Conservation (phyloP, 2,113 vertebrate genomes). For the Plestiodon gilberti region DNA sequence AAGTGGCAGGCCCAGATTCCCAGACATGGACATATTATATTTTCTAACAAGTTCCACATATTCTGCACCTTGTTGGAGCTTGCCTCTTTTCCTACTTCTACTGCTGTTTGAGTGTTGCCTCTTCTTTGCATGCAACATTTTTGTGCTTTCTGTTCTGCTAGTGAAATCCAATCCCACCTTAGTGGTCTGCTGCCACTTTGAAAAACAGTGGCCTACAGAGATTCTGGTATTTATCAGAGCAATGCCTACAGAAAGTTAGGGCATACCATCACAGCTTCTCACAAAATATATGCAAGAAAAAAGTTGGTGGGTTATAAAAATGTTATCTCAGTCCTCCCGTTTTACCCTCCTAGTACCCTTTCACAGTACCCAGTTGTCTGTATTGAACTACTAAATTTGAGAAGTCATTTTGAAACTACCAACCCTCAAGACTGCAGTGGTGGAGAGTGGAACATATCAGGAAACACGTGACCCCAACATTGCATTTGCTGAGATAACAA, state of each 20-base stretch:
- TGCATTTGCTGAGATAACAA: neutral
- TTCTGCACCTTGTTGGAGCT: too few species aligned
- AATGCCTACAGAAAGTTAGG: neutral
- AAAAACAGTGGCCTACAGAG: neutral
- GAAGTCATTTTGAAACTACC: too few species aligned
- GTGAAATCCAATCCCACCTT: neutral
- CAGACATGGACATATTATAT: neutral
- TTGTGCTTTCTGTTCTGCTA: neutral
- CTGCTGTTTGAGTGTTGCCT: too few species aligned
- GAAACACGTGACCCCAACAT: neutral
- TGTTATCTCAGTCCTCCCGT: neutral
- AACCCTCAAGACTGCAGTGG: neutral
- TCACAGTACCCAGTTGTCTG: too few species aligned
- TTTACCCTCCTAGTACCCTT: too few species aligned
- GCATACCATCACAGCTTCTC: neutral
- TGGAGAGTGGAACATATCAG: neutral
- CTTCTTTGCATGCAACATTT: too few species aligned
- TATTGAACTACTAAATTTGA: too few species aligned
- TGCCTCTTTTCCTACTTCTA: too few species aligned
- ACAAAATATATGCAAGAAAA: neutral
- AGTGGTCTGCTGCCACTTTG: neutral
- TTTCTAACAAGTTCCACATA: too few species aligned
- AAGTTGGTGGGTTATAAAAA: neutral
- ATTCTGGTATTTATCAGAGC: neutral
- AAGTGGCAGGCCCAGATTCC: neutral